Base-by-base conservation (phyloP, 2,797 vertebrate genomes). In the Manis crassicaudata region DNA sequence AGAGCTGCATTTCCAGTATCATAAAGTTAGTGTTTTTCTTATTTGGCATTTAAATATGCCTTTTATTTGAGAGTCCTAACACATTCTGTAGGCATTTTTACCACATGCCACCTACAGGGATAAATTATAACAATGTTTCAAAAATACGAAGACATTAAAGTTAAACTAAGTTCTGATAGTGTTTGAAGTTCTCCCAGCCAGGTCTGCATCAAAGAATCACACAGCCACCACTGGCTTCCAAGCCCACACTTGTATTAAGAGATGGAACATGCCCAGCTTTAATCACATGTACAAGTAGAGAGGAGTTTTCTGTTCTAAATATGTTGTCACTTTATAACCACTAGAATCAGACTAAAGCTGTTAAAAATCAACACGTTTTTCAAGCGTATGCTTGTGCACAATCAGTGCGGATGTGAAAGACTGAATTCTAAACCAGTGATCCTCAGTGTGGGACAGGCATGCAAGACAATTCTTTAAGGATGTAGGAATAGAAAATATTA, bases 231-330 rank as follows among this genome's bases (percentile, higher is more conserved):
- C 68, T 84, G 54, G 67, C 63, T 91, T 89, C 95, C 90, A 95
- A 88, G 90, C 63, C 92, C 68, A 87, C 60, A 93, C 90, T 92
- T 52, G 92, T 46, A 70, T 43, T 37, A 80, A 65, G 75, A 72
- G 85, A 83, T 14, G 5, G 40, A 96, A 93, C 62, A 68, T 2
- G 21, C 68, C 88, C 86, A 79, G 84, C 81, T 88, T 92, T 79
- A 72, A 92, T 91, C 95, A 90, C 60, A 84, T 62, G 54, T 20
- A 54, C n/a, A 90, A 75, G 63, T 7, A 77, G 79, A 96, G 92
- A 96, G 14, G 17, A n/a, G 88, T 6, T 73, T 46, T 96, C 95
- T 95, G 50, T 43, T 96, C 90, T 96, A 84, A 91, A 97, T 91
- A 89, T 96, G 52, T 94, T 92, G 94, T 58, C 54, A 25, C 76